Evolutionary conservation across 2,797 vertebrate genomes (phyloP), one percentile per base, ranked within the genome.

Genomic region (Peromyscus eremicus): DNA sequence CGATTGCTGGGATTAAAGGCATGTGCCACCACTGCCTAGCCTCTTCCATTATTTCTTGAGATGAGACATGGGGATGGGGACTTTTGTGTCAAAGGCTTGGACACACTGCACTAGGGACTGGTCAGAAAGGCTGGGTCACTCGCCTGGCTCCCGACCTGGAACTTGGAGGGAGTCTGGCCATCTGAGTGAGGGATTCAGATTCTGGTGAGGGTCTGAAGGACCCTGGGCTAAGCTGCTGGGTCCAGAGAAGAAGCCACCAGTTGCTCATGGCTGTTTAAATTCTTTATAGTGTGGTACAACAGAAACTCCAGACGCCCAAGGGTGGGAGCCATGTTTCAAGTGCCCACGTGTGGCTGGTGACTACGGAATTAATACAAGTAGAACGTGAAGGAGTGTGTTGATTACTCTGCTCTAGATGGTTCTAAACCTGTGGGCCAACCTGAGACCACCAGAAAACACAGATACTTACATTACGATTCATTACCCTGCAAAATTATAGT

Each of bases 361-460:
- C 71, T 0, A 9, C 0, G 0, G 9, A 27, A 1, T 68, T 25
- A 43, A 29, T 12, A 32, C 14, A 29, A 40, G 19, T 0, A 66
- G 34, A 17, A 75, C 34, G 14, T 68, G n/a, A 64, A 37, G 57
- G 23, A 34, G n/a, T 25, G 21, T 71, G 8, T 1, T 25, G 62
- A n/a, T 75, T 9, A 13, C 8, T 0, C 25, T 60, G 17, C 84
- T 75, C 77, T 57, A 68, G 92, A 82, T 4, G 46, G 12, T 43
- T 86, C 83, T 70, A n/a, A 83, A 64, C 60, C 60, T 19, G 16
- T 64, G 29, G 43, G 29, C 32, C 64, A 13, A 13, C 62, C 62
- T 9, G 13, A 34, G 17, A 49, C 62, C 29, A 85, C 6, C 10
- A 6, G 82, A 84, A 85, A 23, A 66, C 40, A 23, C 82, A 49